Evolutionary conservation across 1,140 invertebrate genomes (phyloP).

Genomic region (Leptoteleia sp.): DNA sequence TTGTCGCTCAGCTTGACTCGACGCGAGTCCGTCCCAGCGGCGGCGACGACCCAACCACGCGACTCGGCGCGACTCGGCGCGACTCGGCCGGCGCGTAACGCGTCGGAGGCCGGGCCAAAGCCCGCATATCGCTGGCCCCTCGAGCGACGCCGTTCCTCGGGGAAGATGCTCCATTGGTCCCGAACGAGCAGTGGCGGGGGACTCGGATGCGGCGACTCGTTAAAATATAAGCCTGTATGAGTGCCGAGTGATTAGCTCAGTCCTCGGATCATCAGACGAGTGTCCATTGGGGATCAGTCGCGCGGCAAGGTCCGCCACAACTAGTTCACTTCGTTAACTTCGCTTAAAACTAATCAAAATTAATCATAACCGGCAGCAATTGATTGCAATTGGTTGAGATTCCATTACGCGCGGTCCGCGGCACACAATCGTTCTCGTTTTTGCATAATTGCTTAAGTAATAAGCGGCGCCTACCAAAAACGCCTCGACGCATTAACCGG

Average conservation of each 20-base stretch:
- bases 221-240: slow-evolving; percentile 81
- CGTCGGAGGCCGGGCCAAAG: slow-evolving; percentile 62
- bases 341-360: slow-evolving; percentile 80
- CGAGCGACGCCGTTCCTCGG: slow-evolving; percentile 32
- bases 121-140: slow-evolving; percentile 70
- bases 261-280: slow-evolving; percentile 68
- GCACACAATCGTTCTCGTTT: slow-evolving; percentile 65
- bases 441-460: slow-evolving; percentile 70
- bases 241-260: slow-evolving; percentile 77
- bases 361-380: slow-evolving; percentile 81
- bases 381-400: slow-evolving; percentile 80
- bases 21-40: slow-evolving; percentile 13
- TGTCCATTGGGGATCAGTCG: slow-evolving; percentile 72
- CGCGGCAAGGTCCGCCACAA: slow-evolving; percentile 70
- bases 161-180: slow-evolving; percentile 71
- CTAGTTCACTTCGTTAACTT: slow-evolving; percentile 79
- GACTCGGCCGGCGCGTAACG: slow-evolving; percentile 12
- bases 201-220: slow-evolving; percentile 69
- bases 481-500: slow-evolving; percentile 1
- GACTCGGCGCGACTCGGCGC: slow-evolving; percentile 14
- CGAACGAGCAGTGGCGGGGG: slow-evolving; percentile 70
- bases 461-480: slow-evolving; percentile 63
- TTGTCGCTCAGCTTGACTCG: neutral
- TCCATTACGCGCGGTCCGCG: slow-evolving; percentile 74
- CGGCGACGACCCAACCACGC: slow-evolving; percentile 38